These are phyloP conservation scores for Galemys pyrenaicus DNA, from an alignment of 2,113 vertebrate species.

Conservation along the genomic window DNA sequence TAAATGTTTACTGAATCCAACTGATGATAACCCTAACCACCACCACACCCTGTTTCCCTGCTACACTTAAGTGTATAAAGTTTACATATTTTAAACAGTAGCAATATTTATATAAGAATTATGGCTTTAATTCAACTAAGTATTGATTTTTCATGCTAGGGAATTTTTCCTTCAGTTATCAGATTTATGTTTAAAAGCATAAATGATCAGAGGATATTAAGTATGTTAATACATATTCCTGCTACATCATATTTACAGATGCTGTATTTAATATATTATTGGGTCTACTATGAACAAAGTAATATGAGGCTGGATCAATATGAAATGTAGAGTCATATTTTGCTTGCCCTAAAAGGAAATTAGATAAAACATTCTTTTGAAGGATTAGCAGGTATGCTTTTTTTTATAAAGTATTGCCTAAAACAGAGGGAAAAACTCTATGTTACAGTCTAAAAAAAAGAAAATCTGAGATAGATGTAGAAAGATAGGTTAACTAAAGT, in stretches of 20 bases:
- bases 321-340: constrained; percentile 20
- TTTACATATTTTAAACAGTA: constrained; percentile 38
- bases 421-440: constrained; percentile 29
- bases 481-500: not conserved
- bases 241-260: constrained; percentile 4
- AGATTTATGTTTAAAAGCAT: constrained; percentile 48
- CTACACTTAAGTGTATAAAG: not conserved
- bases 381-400: not conserved
- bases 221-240: constrained; percentile 27
- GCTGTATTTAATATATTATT: not conserved
- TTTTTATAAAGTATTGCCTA: constrained; percentile 16
- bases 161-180: constrained; percentile 45
- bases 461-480: constrained; percentile 13
- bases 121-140: constrained; percentile 18
- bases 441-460: constrained; percentile 44
- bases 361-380: constrained; percentile 15
- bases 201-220: constrained; percentile 9
- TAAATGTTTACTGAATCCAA: constrained; percentile 53
- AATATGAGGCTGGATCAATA: constrained; percentile 25
- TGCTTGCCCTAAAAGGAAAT: not conserved
- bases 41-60: not conserved
- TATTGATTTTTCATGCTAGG: constrained; percentile 43
- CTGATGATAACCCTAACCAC: not conserved
- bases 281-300: constrained; percentile 46
- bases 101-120: constrained; percentile 37